Conservation (phyloP, 2,797 vertebrate species). For the Acipenser transmontanus region DNA sequence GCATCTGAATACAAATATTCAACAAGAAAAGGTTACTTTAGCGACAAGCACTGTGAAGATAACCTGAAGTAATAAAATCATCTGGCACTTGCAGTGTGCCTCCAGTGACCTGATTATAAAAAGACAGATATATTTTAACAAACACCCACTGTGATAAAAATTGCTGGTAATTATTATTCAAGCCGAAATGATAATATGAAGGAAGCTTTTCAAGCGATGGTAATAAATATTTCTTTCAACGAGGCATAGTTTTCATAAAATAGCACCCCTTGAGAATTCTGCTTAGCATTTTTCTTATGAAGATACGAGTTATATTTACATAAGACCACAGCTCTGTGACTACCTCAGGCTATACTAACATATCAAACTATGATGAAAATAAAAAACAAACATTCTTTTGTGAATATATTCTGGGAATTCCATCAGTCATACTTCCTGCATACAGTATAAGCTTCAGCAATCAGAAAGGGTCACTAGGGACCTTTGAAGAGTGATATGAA, state of each 20-base stretch:
- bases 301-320: not conserved
- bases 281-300: not conserved
- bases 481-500: constrained; percentile 28
- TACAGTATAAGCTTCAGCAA: constrained; percentile 22
- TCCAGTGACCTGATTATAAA: constrained; percentile 4
- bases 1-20: constrained; percentile 26
- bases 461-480: constrained; percentile 19
- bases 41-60: constrained; percentile 18
- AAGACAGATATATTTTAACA: constrained; percentile 11
- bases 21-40: constrained; percentile 33
- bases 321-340: not conserved
- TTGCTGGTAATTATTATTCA: not conserved
- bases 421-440: constrained; percentile 41
- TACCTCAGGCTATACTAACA: not conserved
- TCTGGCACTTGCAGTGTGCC: constrained; percentile 10
- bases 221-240: constrained; percentile 3
- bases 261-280: not conserved
- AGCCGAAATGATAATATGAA: not conserved
- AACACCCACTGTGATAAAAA: constrained; percentile 6
- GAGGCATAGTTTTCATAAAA: constrained; percentile 5
- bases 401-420: constrained; percentile 24
- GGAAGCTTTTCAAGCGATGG: constrained; percentile 1
- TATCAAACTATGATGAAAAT: not conserved
- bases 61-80: constrained; percentile 16
- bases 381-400: not conserved